These are phyloP conservation scores for Panonychus citri DNA, from an alignment of 1,140 invertebrate genomes.

Conservation along the genomic window DNA sequence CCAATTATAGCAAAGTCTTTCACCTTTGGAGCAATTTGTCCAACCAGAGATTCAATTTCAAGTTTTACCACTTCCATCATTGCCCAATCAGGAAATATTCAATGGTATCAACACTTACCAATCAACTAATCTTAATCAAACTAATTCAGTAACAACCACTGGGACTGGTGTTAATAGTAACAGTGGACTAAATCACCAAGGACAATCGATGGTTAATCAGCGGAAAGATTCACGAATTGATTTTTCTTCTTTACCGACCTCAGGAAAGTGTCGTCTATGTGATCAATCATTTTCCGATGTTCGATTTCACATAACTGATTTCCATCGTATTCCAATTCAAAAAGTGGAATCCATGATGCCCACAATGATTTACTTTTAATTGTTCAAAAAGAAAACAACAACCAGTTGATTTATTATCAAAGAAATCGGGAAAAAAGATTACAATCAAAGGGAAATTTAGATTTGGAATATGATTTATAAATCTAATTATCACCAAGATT, in stretches of 20 bases:
- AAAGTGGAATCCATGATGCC: background rate
- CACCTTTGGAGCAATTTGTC: background rate
- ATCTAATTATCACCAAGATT: too few relatives aligned
- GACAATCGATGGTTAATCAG: too few relatives aligned
- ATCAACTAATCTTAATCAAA: background rate
- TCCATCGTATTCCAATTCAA: background rate
- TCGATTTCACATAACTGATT: constrained; percentile 2
- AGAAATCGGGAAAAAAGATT: background rate
- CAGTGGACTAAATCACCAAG: too few relatives aligned
- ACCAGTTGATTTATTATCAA: background rate
- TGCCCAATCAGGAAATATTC: background rate
- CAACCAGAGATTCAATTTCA: background rate
- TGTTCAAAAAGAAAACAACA: background rate
- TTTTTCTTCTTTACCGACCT: too few relatives aligned
- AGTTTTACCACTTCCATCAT: background rate
- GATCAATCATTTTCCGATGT: background rate
- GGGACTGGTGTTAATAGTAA: too few relatives aligned
- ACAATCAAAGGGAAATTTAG: background rate
- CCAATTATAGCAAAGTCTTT: background rate
- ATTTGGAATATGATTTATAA: too few relatives aligned
- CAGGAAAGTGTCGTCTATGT: background rate
- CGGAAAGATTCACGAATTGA: too few relatives aligned
- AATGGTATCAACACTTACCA: background rate
- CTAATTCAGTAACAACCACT: too few relatives aligned
- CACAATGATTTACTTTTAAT: background rate